phyloP scores from a whole-genome alignment of 2,797 vertebrate species.

The Typhlichthys eigenmanni region DNA sequence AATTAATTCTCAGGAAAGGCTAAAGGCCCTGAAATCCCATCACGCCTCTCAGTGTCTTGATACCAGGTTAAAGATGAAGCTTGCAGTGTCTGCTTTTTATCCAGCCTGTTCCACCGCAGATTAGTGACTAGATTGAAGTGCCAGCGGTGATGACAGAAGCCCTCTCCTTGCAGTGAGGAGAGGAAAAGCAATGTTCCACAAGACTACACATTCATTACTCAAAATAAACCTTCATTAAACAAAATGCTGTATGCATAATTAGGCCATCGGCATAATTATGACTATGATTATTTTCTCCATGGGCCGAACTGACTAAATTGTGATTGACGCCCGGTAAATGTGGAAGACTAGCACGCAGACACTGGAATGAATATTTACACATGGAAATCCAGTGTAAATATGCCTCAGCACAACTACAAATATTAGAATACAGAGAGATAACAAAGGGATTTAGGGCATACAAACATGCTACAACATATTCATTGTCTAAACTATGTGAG shows the following conservation, averaged over 20 bases:
- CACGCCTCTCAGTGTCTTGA: conserved; percentile 49
- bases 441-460: conserved; percentile 22
- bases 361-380: conserved; percentile 38
- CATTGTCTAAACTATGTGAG: conserved; percentile 4
- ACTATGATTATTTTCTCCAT: conserved; percentile 72
- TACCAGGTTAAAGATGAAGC: conserved; percentile 44
- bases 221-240: conserved; percentile 79
- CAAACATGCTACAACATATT: conserved; percentile 24
- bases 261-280: conserved; percentile 74
- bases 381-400: conserved; percentile 1
- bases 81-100: conserved; percentile 47
- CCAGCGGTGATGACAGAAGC: conserved; percentile 43
- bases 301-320: conserved; percentile 64
- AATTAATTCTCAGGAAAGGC: conserved; percentile 41
- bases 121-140: conserved; percentile 67
- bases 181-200: conserved; percentile 78
- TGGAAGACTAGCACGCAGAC: neutral
- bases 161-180: conserved; percentile 42
- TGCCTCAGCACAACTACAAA: conserved; percentile 22
- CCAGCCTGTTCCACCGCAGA: conserved; percentile 40
- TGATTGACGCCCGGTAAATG: conserved; percentile 69
- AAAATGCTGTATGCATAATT: conserved; percentile 76
- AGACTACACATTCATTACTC: conserved; percentile 79
- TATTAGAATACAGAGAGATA: conserved; percentile 23
- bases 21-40: conserved; percentile 53